phyloP scores from a whole-genome alignment of 2,888 invertebrate genomes.

The Drosophila heteroneura region DNA sequence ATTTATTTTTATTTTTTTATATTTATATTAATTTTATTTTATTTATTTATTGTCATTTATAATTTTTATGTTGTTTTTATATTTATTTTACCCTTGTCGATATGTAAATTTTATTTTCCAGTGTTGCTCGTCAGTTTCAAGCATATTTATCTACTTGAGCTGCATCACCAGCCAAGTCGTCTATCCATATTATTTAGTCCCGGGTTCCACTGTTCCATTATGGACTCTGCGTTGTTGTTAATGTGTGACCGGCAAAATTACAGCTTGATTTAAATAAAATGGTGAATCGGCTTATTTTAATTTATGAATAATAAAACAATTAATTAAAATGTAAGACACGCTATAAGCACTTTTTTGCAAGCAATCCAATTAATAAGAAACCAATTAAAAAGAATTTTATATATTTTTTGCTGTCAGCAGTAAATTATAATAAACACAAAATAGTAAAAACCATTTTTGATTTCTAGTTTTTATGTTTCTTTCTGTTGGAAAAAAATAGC shows the following conservation, averaged over 20 bases:
- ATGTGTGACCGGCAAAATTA: neutral
- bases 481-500: neutral
- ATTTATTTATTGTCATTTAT: no score
- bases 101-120: no score
- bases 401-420: neutral
- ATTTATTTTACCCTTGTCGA: neutral
- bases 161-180: neutral
- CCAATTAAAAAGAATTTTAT: neutral
- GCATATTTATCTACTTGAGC: neutral
- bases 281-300: neutral
- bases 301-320: neutral
- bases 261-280: no score
- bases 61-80: neutral
- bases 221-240: accelerated
- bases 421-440: neutral
- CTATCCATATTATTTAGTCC: neutral
- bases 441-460: neutral
- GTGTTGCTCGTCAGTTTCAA: neutral
- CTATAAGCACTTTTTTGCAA: neutral
- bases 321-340: neutral
- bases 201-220: no score
- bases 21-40: neutral
- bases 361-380: neutral
- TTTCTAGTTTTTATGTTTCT: neutral
- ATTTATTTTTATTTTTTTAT: no score